Conservation (phyloP, 2,113 vertebrate species). For the Montifringilla adamsi region DNA sequence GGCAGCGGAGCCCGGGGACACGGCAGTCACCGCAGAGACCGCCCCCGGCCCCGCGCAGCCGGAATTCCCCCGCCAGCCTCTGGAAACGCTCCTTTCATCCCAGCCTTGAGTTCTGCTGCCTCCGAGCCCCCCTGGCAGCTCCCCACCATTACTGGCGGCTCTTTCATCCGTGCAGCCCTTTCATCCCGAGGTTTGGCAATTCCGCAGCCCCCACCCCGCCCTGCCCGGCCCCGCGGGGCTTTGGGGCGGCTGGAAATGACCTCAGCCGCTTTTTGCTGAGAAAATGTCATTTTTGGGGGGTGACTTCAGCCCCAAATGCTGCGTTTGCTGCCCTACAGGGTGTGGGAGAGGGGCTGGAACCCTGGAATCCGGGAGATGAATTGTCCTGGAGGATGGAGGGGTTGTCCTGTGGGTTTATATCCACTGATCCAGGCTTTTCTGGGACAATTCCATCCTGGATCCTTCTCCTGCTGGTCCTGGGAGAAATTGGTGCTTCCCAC, state of each 20-base stretch:
- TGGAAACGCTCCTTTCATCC: conserved; percentile 35
- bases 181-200: not conserved
- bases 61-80: not conserved
- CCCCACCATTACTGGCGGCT: not conserved
- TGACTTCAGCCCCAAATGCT: not conserved
- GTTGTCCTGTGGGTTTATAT: not conserved
- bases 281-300: not conserved
- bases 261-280: not conserved
- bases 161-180: conserved; percentile 28
- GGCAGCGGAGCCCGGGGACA: not conserved
- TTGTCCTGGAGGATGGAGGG: fast-evolving
- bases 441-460: not conserved
- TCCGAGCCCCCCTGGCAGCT: not conserved
- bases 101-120: not conserved
- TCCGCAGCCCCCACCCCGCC: not conserved
- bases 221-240: not conserved
- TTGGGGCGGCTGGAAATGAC: not conserved
- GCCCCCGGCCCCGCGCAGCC: not conserved
- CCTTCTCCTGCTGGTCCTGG: not conserved
- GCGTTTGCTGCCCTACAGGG: not conserved
- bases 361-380: fast-evolving
- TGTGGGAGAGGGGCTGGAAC: not conserved
- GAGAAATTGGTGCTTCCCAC: fast-evolving
- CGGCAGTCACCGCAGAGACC: fast-evolving
- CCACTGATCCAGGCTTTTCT: fast-evolving